Conservation (phyloP, 2,888 invertebrate species). For the Oithona nana region DNA sequence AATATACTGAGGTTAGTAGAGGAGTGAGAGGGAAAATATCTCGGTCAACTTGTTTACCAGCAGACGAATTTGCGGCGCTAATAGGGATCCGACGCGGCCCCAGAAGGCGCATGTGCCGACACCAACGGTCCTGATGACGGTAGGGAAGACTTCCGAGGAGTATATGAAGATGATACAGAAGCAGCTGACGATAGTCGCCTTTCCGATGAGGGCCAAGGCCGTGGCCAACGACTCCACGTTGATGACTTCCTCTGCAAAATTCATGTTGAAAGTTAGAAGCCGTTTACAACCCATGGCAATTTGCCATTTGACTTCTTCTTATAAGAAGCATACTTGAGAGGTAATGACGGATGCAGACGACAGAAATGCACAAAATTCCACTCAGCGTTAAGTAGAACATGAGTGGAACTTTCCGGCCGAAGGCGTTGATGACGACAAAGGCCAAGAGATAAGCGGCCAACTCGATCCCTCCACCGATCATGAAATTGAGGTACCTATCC, state of each 20-base stretch:
- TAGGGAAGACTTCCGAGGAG: constrained; percentile 28
- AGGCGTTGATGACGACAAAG: constrained; percentile 28
- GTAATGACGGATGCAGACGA: constrained; percentile 25
- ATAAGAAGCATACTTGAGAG: neutral
- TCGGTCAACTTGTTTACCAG: constrained; percentile 23
- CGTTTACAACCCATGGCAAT: neutral
- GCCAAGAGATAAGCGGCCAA: constrained; percentile 28
- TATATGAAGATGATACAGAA: constrained; percentile 30
- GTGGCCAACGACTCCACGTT: constrained; percentile 15
- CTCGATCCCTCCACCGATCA: constrained; percentile 33
- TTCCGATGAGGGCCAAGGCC: constrained; percentile 28
- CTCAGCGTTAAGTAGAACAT: constrained; percentile 28
- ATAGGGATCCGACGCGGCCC: constrained; percentile 32
- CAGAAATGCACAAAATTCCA: constrained; percentile 28
- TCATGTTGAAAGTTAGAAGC: neutral
- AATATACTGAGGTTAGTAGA: neutral
- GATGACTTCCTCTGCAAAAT: neutral
- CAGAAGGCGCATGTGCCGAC: constrained; percentile 33
- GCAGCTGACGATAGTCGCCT: constrained; percentile 30
- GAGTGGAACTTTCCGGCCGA: constrained; percentile 31
- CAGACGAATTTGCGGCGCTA: constrained; percentile 30
- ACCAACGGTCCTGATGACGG: constrained; percentile 20
- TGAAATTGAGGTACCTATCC: constrained; percentile 33
- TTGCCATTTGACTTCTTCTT: neutral
- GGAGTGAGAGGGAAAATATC: neutral